Evolutionary conservation across 2,797 vertebrate species (phyloP).

Genomic region (Psittacula derbiana): DNA sequence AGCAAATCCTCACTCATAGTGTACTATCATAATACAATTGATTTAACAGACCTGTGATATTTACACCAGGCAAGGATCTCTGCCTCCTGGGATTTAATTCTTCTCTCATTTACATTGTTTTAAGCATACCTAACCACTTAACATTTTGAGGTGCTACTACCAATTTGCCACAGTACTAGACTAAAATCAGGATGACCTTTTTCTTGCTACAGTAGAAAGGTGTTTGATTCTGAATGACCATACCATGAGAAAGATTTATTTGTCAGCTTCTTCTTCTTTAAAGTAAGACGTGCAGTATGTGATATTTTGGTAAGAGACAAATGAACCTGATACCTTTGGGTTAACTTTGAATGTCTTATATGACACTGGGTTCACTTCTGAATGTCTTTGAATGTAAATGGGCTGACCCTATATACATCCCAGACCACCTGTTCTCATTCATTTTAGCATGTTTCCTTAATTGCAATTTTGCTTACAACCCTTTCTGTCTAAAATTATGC

Average conservation of each 20-base stretch:
- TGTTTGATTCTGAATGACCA: not conserved
- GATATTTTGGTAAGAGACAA: not conserved
- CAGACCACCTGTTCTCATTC: not conserved
- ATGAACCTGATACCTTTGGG: not conserved
- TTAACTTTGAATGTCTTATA: not conserved
- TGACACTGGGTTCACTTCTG: not conserved
- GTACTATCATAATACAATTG: not conserved
- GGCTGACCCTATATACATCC: not conserved
- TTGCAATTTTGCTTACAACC: not conserved
- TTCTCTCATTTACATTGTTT: not conserved
- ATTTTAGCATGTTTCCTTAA: not conserved
- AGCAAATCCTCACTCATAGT: not conserved
- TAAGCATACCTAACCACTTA: not conserved
- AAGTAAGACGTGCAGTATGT: not conserved
- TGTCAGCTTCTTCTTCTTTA: not conserved
- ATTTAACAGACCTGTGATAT: not conserved
- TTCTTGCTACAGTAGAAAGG: not conserved
- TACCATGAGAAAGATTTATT: not conserved
- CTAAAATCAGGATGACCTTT: not conserved
- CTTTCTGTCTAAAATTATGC: not conserved
- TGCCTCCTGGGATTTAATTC: not conserved
- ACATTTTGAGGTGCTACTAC: not conserved
- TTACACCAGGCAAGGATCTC: not conserved
- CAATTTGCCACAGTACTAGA: not conserved
- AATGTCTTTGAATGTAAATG: not conserved